phyloP scores from a whole-genome alignment of 1,140 invertebrate species.

The Papilio xuthus region DNA sequence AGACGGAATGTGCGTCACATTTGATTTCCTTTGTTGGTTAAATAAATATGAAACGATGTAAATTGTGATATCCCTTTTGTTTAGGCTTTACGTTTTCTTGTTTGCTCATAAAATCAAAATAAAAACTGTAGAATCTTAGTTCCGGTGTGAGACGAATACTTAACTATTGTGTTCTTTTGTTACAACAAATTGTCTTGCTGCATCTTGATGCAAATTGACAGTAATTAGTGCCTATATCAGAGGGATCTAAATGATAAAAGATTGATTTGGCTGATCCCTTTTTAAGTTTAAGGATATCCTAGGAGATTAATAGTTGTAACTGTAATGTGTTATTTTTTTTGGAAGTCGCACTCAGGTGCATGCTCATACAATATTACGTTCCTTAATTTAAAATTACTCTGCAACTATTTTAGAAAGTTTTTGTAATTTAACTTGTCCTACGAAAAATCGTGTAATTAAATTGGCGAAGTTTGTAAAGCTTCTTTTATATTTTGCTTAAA shows the following conservation, averaged over 20 bases:
- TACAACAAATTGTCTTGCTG: background rate
- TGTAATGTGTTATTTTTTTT: background rate
- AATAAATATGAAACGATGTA: conserved; percentile 54
- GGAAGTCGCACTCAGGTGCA: background rate
- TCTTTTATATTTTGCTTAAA: conserved; percentile 22
- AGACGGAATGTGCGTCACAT: conserved; percentile 77
- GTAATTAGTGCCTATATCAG: background rate
- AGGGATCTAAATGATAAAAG: background rate
- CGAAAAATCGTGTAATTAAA: conserved; percentile 6
- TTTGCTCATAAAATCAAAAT: conserved; percentile 15
- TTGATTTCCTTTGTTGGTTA: conserved; percentile 77
- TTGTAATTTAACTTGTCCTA: background rate
- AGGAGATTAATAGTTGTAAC: too few relatives aligned
- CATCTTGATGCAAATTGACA: background rate
- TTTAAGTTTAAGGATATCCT: too few relatives aligned
- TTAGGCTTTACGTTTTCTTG: conserved; percentile 20
- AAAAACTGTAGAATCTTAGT: background rate
- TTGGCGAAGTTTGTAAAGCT: conserved; percentile 15
- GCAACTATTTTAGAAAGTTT: background rate
- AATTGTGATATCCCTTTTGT: conserved; percentile 30
- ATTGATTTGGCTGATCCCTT: too few relatives aligned
- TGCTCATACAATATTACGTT: background rate
- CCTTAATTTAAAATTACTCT: background rate
- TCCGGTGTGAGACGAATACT: background rate
- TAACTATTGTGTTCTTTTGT: background rate